Evolutionary conservation across 2,797 vertebrate genomes (phyloP).

Genomic region (Prionace glauca): DNA sequence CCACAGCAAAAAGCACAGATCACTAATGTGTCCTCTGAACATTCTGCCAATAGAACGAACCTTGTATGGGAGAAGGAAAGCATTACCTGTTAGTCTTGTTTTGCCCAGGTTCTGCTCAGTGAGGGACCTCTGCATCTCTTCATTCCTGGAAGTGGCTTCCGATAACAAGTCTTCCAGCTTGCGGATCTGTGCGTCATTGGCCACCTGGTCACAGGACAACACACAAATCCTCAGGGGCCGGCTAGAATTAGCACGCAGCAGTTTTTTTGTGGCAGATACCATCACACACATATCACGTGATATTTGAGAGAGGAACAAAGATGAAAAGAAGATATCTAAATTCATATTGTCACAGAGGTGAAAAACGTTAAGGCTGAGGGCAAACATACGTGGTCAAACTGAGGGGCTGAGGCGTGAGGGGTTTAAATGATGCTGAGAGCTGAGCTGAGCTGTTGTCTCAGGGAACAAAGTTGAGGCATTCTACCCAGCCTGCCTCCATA

Average conservation of each 20-base stretch:
- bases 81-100: slow-evolving; percentile 63
- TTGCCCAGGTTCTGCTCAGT: slow-evolving; percentile 61
- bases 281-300: not conserved
- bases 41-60: not conserved
- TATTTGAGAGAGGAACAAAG: not conserved
- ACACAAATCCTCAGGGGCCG: not conserved
- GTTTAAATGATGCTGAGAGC: not conserved
- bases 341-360: not conserved
- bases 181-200: slow-evolving; percentile 61
- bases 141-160: slow-evolving; percentile 61
- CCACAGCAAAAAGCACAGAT: not conserved
- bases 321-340: not conserved
- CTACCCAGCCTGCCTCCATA: too few relatives aligned
- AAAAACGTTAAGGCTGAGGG: not conserved
- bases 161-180: slow-evolving; percentile 67
- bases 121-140: slow-evolving; percentile 65
- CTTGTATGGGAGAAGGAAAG: too few relatives aligned
- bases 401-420: too few relatives aligned
- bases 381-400: not conserved
- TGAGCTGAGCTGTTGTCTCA: not conserved
- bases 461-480: not conserved
- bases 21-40: too few relatives aligned
- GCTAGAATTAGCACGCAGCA: not conserved
- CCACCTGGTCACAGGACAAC: slow-evolving; percentile 49
- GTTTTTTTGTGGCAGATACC: not conserved